Conservation (phyloP, 2,797 vertebrate genomes). For the Arctocebus calabarensis region DNA sequence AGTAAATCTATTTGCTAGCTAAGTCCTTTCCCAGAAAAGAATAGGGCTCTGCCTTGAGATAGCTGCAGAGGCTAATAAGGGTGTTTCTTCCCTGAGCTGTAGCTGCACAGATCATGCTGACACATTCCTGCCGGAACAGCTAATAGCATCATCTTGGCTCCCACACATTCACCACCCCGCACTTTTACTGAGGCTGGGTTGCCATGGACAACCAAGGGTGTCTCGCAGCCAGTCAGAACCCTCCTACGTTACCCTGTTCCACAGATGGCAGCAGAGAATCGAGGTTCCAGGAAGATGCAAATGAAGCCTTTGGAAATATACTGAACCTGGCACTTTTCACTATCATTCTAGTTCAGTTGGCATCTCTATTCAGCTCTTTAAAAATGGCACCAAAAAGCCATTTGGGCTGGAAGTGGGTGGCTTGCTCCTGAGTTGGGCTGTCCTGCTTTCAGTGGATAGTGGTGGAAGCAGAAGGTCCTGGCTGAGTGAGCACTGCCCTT, state of each 20-base stretch:
- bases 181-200: conserved; percentile 64
- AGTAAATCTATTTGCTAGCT: not conserved
- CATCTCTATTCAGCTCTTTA: not conserved
- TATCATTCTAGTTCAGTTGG: conserved; percentile 24
- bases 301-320: conserved; percentile 59
- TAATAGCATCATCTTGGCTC: conserved; percentile 67
- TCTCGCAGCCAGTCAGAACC: conserved; percentile 50
- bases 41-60: conserved; percentile 8
- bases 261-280: conserved; percentile 61
- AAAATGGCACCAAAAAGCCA: conserved; percentile 34
- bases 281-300: conserved; percentile 58
- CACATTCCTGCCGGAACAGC: conserved; percentile 31
- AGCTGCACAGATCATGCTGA: conserved; percentile 36
- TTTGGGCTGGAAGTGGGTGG: not conserved
- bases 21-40: not conserved
- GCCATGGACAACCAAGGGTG: conserved; percentile 74
- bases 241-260: not conserved
- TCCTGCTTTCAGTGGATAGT: not conserved
- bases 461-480: not conserved
- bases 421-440: not conserved
- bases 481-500: not conserved
- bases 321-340: conserved; percentile 18
- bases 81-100: not conserved
- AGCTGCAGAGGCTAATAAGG: not conserved
- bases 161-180: conserved; percentile 44